Evolutionary conservation across 1,140 invertebrate species (phyloP).

Genomic region (Rhynchophorus ferrugineus): DNA sequence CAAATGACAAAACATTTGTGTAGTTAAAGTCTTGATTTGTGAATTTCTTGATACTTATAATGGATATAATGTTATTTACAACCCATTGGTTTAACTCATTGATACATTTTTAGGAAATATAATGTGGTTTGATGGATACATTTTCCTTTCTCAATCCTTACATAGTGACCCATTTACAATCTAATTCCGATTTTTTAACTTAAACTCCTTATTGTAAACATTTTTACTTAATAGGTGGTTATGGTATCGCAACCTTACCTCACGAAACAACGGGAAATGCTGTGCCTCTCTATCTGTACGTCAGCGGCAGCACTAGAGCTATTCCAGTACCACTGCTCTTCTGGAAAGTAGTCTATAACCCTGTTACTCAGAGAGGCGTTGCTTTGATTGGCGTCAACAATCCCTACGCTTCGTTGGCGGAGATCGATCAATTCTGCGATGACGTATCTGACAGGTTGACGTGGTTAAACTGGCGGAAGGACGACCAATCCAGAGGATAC

Average conservation of each 20-base stretch:
- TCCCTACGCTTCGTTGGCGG: constrained; percentile 44
- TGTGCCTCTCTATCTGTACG: constrained; percentile 44
- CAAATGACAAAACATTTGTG: too few species aligned
- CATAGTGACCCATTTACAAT: too few species aligned
- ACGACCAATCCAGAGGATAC: constrained; percentile 44
- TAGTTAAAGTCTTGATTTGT: too few species aligned
- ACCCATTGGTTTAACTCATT: too few species aligned
- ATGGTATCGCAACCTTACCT: constrained; percentile 45
- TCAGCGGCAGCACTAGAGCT: constrained; percentile 38
- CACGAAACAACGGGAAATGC: constrained; percentile 29
- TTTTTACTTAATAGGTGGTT: constrained; percentile 22
- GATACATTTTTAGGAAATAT: too few species aligned
- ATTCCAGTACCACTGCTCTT: constrained; percentile 51
- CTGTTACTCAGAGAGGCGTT: constrained; percentile 43
- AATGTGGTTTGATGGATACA: too few species aligned
- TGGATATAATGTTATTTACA: too few species aligned
- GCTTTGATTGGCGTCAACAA: constrained; percentile 60
- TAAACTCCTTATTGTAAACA: too few species aligned
- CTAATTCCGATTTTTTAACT: too few species aligned
- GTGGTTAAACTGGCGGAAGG: constrained; percentile 44
- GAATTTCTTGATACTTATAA: too few species aligned
- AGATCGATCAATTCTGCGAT: constrained; percentile 44
- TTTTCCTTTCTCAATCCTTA: too few species aligned
- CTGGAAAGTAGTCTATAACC: constrained; percentile 56
- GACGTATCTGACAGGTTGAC: constrained; percentile 46